Conservation (phyloP, 1,140 invertebrate genomes). For the Pseudobourletiella spinata region DNA sequence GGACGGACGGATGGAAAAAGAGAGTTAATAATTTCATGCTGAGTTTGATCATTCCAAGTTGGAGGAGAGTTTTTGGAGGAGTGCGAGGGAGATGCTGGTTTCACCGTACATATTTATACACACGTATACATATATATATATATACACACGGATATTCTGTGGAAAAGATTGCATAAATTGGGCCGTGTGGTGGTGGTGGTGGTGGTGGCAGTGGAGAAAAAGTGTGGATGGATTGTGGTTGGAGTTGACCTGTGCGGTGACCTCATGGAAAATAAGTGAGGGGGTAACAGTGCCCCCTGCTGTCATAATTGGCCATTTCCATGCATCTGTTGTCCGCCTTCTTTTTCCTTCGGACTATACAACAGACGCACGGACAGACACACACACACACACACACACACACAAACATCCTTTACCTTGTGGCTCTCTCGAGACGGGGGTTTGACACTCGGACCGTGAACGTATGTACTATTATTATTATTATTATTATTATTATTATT, state of each 20-base stretch:
- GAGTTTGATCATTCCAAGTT: conserved; percentile 32
- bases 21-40: conserved; percentile 36
- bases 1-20: conserved; percentile 28
- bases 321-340: conserved; percentile 36
- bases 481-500: no score
- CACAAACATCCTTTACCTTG: background rate
- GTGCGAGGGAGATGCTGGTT: conserved; percentile 4
- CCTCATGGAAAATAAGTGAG: conserved; percentile 35
- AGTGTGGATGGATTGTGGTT: conserved; percentile 34
- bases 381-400: background rate
- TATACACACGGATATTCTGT: background rate
- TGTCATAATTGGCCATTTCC: conserved; percentile 35
- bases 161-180: conserved; percentile 33
- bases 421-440: background rate
- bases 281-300: conserved; percentile 33
- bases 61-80: conserved; percentile 11
- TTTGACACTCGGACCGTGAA: conserved; percentile 18
- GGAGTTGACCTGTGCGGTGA: conserved; percentile 28
- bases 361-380: background rate
- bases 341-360: conserved; percentile 5
- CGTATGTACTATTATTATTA: no score
- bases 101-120: background rate
- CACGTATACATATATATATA: background rate
- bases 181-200: no score
- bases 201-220: conserved; percentile 24